These are phyloP conservation scores for Nesospiza acunhae DNA, from an alignment of 2,113 vertebrate species.

Conservation along the genomic window DNA sequence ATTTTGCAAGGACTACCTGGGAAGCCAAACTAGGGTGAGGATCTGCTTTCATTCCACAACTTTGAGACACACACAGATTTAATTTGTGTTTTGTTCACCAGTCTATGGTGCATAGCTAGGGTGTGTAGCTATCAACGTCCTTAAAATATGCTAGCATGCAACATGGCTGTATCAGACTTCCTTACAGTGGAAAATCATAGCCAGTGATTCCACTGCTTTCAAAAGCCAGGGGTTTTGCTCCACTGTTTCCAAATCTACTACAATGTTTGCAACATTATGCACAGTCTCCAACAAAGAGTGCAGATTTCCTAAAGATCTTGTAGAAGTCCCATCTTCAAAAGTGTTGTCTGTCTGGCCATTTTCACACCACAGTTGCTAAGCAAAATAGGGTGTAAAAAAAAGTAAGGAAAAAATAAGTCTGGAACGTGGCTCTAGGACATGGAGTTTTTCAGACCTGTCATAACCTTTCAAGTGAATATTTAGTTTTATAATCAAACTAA, in stretches of 20 bases:
- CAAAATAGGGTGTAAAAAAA: not conserved
- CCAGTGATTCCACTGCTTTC: not conserved
- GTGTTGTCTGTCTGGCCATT: not conserved
- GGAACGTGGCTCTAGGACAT: not conserved
- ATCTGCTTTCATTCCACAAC: not conserved
- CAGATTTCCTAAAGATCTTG: not conserved
- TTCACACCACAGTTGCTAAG: not conserved
- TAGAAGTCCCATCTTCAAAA: not conserved
- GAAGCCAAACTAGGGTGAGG: not conserved
- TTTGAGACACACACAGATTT: not conserved
- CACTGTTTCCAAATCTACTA: not conserved
- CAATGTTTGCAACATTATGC: not conserved
- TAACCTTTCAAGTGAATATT: not conserved
- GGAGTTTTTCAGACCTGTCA: not conserved
- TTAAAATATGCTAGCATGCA: not conserved
- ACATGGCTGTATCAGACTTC: not conserved
- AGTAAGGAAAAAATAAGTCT: not conserved
- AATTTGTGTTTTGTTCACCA: not conserved
- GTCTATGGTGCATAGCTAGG: fast-evolving
- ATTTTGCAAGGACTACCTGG: not conserved
- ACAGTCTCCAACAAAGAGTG: not conserved
- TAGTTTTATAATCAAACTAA: not conserved
- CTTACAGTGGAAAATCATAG: not conserved
- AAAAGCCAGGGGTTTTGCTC: not conserved
- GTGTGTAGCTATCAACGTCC: fast-evolving